phyloP scores from a whole-genome alignment of 1,140 invertebrate species.

The Drosophila sulfurigaster region DNA sequence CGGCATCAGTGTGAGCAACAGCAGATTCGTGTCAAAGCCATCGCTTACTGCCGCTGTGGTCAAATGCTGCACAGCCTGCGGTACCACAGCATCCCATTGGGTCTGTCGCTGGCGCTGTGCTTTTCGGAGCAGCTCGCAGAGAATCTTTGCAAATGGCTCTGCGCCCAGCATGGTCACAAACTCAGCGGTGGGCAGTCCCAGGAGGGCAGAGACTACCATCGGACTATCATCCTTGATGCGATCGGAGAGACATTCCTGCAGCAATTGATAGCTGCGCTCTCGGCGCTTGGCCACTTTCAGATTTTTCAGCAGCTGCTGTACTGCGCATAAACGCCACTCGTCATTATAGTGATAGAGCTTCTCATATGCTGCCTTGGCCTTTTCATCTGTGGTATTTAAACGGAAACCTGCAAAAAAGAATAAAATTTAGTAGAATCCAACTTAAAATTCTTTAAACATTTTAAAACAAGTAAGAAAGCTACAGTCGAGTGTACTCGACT shows the following conservation, averaged over 20 bases:
- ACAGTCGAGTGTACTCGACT: too few relatives aligned
- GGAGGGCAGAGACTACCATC: constrained; percentile 86
- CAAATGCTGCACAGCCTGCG: constrained; percentile 82
- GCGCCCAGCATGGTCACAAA: constrained; percentile 84
- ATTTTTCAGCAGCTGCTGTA: constrained; percentile 86
- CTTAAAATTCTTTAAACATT: not conserved
- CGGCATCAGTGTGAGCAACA: constrained; percentile 75
- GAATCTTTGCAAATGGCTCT: constrained; percentile 60
- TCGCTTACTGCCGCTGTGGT: constrained; percentile 53
- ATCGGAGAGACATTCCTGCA: constrained; percentile 87
- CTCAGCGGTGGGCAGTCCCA: constrained; percentile 84
- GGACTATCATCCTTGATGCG: constrained; percentile 87
- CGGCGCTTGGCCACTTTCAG: constrained; percentile 82
- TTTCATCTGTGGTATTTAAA: constrained; percentile 86
- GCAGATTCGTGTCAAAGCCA: constrained; percentile 65
- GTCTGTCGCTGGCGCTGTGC: constrained; percentile 46
- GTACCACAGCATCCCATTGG: constrained; percentile 83
- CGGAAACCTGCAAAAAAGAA: constrained; percentile 84
- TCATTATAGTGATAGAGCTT: constrained; percentile 89
- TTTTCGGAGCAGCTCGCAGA: constrained; percentile 73
- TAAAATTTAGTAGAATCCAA: not conserved
- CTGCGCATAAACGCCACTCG: constrained; percentile 87
- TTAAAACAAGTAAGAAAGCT: too few relatives aligned
- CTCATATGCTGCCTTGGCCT: constrained; percentile 87
- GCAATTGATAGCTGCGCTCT: constrained; percentile 85